Evolutionary conservation across 2,888 invertebrate genomes (phyloP).

Genomic region (Dinocampus coccinellae): DNA sequence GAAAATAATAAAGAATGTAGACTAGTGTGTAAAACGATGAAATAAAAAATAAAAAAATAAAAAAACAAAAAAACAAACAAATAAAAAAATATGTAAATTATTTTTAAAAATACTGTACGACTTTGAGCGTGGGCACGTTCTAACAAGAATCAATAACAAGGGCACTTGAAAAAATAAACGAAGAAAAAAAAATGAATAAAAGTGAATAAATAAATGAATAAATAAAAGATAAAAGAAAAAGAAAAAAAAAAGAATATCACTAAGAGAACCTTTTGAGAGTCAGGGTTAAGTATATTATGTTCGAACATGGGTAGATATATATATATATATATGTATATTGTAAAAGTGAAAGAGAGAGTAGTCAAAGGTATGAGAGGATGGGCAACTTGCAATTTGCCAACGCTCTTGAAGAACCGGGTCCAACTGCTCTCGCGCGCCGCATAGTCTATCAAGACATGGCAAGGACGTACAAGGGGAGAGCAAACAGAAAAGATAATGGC

Average conservation of each 20-base stretch:
- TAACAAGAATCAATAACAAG: background rate
- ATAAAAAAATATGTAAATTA: background rate
- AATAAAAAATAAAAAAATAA: background rate
- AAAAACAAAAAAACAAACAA: too few species aligned
- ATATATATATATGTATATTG: background rate
- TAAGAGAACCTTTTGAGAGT: background rate
- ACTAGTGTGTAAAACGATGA: background rate
- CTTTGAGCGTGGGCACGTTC: background rate
- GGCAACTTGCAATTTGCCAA: slow-evolving; percentile 44
- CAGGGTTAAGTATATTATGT: background rate
- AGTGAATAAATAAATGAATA: background rate
- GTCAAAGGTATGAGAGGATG: slow-evolving; percentile 27
- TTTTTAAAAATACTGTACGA: background rate
- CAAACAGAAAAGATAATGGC: slow-evolving; percentile 60
- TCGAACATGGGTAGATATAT: too few species aligned
- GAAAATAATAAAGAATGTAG: background rate
- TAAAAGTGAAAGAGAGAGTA: slow-evolving; percentile 11
- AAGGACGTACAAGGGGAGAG: slow-evolving; percentile 51
- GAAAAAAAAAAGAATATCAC: background rate
- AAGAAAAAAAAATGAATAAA: background rate
- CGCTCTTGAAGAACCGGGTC: slow-evolving; percentile 33
- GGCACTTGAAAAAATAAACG: background rate
- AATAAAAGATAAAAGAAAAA: background rate
- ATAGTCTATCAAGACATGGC: slow-evolving; percentile 46
- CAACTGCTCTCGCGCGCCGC: slow-evolving; percentile 33